phyloP scores from a whole-genome alignment of 2,797 vertebrate species.

The Galagoides demidoff region DNA sequence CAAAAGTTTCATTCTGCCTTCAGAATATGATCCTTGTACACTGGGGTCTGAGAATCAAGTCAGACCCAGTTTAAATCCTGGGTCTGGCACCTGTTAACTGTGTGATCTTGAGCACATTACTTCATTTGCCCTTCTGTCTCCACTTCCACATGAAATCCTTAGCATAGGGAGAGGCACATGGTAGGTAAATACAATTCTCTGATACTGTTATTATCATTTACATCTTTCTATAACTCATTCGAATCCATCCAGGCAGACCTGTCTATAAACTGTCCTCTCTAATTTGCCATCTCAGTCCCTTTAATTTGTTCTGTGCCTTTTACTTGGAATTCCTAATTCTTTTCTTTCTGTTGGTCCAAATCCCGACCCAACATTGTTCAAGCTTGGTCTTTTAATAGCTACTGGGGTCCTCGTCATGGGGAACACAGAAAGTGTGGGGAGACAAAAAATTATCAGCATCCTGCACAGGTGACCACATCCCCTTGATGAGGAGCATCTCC shows the following conservation, averaged over 20 bases:
- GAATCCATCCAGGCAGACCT: background rate
- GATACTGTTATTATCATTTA: background rate
- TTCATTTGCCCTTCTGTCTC: background rate
- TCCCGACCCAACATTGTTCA: background rate
- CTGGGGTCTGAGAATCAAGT: background rate
- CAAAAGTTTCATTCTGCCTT: conserved; percentile 58
- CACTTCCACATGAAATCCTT: background rate
- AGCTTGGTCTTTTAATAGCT: background rate
- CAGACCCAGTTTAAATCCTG: conserved; percentile 39
- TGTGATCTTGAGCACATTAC: background rate
- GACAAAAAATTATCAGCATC: background rate
- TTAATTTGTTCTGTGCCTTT: background rate
- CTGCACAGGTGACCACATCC: background rate
- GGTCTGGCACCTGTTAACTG: background rate
- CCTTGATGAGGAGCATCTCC: background rate
- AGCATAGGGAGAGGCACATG: background rate
- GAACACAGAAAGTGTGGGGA: background rate
- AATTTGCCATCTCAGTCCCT: background rate
- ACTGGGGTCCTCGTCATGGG: background rate
- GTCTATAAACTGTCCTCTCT: background rate
- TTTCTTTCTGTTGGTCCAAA: conserved; percentile 33
- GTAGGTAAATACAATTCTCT: background rate
- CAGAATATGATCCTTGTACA: background rate
- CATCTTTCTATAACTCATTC: background rate
- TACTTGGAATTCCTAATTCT: background rate